Evolutionary conservation across 2,113 vertebrate genomes (phyloP).

Genomic region (Chinchilla lanigera): DNA sequence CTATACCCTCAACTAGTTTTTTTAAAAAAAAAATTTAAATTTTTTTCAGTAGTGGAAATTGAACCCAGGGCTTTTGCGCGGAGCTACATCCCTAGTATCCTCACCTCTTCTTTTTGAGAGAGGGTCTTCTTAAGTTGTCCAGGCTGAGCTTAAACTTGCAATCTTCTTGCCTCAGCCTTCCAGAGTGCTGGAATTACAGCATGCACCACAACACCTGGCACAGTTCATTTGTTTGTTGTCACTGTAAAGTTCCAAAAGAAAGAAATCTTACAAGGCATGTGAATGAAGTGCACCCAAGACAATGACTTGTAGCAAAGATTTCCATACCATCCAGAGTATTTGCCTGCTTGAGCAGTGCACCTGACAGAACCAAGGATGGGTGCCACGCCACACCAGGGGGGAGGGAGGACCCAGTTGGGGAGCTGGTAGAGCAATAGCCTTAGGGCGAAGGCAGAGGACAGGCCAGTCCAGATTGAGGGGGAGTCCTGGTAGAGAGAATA

Average conservation of each 20-base stretch:
- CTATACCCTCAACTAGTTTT: background rate
- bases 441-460: background rate
- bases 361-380: background rate
- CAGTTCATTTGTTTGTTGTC: background rate
- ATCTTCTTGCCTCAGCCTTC: background rate
- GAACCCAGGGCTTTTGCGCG: background rate
- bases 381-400: background rate
- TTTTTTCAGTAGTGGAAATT: background rate
- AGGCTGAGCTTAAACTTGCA: background rate
- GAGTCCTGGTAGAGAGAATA: background rate
- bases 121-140: background rate
- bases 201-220: background rate
- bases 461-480: background rate
- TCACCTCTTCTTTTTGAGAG: background rate
- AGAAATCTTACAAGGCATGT: background rate
- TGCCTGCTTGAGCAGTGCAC: background rate
- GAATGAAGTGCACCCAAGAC: background rate
- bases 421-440: background rate
- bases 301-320: background rate
- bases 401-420: background rate
- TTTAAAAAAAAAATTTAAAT: background rate
- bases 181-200: too few relatives aligned
- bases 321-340: background rate
- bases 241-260: background rate
- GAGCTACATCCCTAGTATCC: background rate